Evolutionary conservation across 2,797 vertebrate genomes (phyloP).

Genomic region (Enteromius radiatus): DNA sequence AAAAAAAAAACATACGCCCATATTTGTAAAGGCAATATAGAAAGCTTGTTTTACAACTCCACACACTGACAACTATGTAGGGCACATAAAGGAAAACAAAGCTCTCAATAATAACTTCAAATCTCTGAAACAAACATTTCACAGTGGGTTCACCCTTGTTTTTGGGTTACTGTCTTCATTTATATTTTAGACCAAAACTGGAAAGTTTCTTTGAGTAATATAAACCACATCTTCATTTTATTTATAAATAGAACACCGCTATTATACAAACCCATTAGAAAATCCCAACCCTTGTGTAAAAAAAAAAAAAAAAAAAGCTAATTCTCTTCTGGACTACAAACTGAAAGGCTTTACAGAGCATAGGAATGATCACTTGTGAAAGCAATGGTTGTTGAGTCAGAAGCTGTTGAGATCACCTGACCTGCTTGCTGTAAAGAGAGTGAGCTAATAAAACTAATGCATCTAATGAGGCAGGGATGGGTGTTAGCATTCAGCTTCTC

Average conservation of each 20-base stretch:
- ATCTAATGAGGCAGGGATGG: constrained; percentile 6
- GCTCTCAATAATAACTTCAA: background rate
- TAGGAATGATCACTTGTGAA: background rate
- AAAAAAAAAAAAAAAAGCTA: background rate
- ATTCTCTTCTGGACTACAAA: background rate
- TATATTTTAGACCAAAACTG: background rate
- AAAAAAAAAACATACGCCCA: background rate
- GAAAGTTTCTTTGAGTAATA: background rate
- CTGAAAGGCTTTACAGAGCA: background rate
- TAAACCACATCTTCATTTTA: background rate
- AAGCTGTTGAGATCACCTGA: constrained; percentile 23
- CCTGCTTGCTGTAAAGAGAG: background rate
- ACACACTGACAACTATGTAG: background rate
- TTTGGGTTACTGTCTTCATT: background rate
- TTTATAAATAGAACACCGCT: background rate
- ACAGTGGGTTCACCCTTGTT: background rate
- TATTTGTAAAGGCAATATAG: background rate
- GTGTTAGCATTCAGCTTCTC: background rate
- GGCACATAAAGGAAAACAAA: background rate
- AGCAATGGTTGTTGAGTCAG: background rate
- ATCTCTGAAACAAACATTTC: background rate
- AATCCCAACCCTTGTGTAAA: background rate
- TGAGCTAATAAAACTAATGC: constrained; percentile 15
- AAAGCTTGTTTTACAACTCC: constrained; percentile 1
- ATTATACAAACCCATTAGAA: background rate